A percentile compares a stretch with the other conserved stretches of the same genome.
Conservation (phyloP, 1,140 invertebrate species). For the Steinernema feltiae region DNA sequence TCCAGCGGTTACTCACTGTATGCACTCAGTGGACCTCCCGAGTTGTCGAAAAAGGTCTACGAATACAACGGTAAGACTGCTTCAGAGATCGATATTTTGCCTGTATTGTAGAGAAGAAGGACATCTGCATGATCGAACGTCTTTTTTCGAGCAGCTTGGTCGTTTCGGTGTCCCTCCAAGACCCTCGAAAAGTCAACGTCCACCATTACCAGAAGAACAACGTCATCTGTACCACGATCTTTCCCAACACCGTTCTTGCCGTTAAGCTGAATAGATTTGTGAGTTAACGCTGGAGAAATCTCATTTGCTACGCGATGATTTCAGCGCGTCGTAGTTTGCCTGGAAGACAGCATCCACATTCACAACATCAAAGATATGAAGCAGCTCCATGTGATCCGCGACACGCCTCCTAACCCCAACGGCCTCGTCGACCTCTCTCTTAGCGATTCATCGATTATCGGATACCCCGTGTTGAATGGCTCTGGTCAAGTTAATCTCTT, state of each 20-base stretch:
- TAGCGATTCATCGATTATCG: conserved; percentile 81
- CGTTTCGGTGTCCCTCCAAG: conserved; percentile 81
- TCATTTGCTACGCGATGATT: conserved; percentile 47
- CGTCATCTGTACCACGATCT: conserved; percentile 97
- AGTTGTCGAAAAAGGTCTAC: conserved; percentile 41
- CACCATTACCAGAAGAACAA: conserved; percentile 96
- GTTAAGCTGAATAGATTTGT: conserved; percentile 91
- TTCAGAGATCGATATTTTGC: neutral
- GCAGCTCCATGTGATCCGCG: conserved; percentile 84
- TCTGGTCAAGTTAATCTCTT: conserved; percentile 86
- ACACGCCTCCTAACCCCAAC: conserved; percentile 86
- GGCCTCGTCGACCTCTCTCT: conserved; percentile 85
- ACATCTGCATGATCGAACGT: conserved; percentile 77
- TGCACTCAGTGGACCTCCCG: conserved; percentile 26
- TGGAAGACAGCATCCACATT: conserved; percentile 94
- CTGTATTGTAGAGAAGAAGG: conserved; percentile 15
- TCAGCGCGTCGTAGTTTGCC: conserved; percentile 86
- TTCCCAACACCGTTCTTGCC: conserved; percentile 89
- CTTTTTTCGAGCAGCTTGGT: conserved; percentile 93
- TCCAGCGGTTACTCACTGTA: conserved; percentile 29
- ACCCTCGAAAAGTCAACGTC: conserved; percentile 85
- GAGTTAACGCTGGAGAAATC: too few relatives aligned
- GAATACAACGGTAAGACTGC: conserved; percentile 26
- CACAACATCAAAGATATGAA: conserved; percentile 99
- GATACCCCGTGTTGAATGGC: conserved; percentile 74